These are phyloP conservation scores for Phortica variegata DNA, from an alignment of 1,140 invertebrate genomes.

Conservation along the genomic window DNA sequence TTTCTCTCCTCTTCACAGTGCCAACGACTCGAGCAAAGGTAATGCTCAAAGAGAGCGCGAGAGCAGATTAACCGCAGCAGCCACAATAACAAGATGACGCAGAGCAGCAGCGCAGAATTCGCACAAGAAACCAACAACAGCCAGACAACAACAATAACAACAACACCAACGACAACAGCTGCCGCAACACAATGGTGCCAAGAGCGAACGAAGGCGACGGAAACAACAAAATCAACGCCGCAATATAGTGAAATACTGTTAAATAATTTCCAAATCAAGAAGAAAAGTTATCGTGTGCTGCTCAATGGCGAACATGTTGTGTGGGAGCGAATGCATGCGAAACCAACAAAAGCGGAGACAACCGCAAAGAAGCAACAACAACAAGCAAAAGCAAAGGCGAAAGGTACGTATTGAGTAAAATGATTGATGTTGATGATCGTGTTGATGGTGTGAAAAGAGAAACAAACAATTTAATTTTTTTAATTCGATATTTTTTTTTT, in stretches of 20 bases:
- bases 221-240: too few relatives aligned
- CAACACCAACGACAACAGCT: slow-evolving; percentile 14
- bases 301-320: slow-evolving; percentile 65
- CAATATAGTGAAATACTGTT: slow-evolving; percentile 57
- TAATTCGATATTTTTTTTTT: background rate
- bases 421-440: background rate
- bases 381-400: slow-evolving; percentile 56
- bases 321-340: slow-evolving; percentile 60
- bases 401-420: background rate
- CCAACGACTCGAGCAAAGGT: slow-evolving; percentile 28
- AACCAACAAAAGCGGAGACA: slow-evolving; percentile 38
- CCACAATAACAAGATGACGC: slow-evolving; percentile 22
- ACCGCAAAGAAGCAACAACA: slow-evolving; percentile 57
- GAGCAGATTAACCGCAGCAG: background rate
- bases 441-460: background rate
- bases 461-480: background rate
- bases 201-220: too few relatives aligned
- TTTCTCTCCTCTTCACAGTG: slow-evolving; percentile 14
- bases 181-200: background rate
- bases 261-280: slow-evolving; percentile 65
- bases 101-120: slow-evolving; percentile 21
- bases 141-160: too few relatives aligned
- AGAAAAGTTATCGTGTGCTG: slow-evolving; percentile 66
- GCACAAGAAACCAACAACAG: slow-evolving; percentile 26
- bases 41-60: background rate